These are phyloP conservation scores for Conops quadrifasciatus DNA, from an alignment of 2,888 invertebrate species.

Conservation along the genomic window DNA sequence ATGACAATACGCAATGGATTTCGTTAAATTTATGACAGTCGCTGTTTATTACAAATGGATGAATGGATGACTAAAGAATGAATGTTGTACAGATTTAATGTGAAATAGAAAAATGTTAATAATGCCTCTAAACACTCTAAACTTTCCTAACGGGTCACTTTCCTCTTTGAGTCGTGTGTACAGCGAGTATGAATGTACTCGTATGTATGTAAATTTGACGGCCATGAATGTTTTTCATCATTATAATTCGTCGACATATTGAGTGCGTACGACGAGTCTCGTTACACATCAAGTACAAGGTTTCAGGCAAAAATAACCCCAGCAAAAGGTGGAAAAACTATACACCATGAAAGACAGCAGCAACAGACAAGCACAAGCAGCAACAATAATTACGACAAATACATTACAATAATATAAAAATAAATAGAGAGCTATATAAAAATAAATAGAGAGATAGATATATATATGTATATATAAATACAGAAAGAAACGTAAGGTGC, in stretches of 20 bases:
- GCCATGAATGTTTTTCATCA: constrained; percentile 5
- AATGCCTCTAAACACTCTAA: too few relatives aligned
- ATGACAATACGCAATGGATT: too few relatives aligned
- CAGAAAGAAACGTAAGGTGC: not conserved
- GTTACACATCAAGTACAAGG: constrained; percentile 15
- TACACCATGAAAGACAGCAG: constrained; percentile 18
- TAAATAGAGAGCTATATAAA: not conserved
- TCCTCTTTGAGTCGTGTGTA: too few relatives aligned
- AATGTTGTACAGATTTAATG: too few relatives aligned
- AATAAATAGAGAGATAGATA: too few relatives aligned
- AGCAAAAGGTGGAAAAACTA: constrained; percentile 14
- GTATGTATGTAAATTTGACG: not conserved
- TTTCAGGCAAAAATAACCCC: constrained; percentile 3
- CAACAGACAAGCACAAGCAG: not conserved
- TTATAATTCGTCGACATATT: not conserved
- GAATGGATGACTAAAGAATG: too few relatives aligned
- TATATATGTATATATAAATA: too few relatives aligned
- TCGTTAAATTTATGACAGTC: too few relatives aligned
- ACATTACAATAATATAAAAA: not conserved
- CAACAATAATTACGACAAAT: not conserved
- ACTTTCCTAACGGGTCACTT: too few relatives aligned
- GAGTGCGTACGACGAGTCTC: not conserved
- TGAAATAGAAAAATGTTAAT: too few relatives aligned
- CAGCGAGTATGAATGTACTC: too few relatives aligned
- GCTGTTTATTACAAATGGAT: too few relatives aligned